phyloP scores from a whole-genome alignment of 2,888 invertebrate genomes.

The Charanyca ferruginea region DNA sequence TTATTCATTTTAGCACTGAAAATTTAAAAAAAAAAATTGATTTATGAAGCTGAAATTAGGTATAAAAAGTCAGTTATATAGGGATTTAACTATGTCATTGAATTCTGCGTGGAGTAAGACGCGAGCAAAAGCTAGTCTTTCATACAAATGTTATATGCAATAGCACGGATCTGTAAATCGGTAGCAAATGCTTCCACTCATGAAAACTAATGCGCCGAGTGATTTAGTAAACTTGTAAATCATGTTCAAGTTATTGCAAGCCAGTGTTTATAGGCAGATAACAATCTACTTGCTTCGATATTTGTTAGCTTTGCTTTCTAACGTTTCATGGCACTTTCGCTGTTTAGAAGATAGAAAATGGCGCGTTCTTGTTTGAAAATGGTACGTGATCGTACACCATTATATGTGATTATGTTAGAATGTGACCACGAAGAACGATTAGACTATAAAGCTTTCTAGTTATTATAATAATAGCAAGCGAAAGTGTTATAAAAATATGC shows the following conservation, averaged over 20 bases:
- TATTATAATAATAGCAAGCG: constrained; percentile 30
- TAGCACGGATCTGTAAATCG: constrained; percentile 3
- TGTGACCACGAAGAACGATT: constrained; percentile 55
- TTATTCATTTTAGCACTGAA: no score
- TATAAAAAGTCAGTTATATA: no score
- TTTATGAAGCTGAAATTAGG: no score
- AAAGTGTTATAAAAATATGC: neutral
- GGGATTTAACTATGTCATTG: no score
- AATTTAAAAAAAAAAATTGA: no score
- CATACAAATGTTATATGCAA: neutral
- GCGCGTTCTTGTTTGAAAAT: constrained; percentile 65
- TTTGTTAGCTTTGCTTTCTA: constrained; percentile 75
- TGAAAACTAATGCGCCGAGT: constrained; percentile 11
- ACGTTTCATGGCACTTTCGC: constrained; percentile 79
- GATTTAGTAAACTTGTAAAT: constrained; percentile 38
- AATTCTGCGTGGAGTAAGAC: no score
- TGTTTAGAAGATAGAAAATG: constrained; percentile 73
- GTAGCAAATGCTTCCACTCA: constrained; percentile 15
- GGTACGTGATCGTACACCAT: constrained; percentile 68
- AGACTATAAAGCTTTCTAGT: constrained; percentile 52
- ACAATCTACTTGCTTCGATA: constrained; percentile 53
- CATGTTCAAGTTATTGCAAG: constrained; percentile 22
- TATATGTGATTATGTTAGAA: constrained; percentile 66
- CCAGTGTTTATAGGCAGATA: constrained; percentile 32
- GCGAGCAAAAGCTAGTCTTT: neutral